These are phyloP conservation scores for Nothura maculosa DNA, from an alignment of 2,797 vertebrate species.

Conservation along the genomic window DNA sequence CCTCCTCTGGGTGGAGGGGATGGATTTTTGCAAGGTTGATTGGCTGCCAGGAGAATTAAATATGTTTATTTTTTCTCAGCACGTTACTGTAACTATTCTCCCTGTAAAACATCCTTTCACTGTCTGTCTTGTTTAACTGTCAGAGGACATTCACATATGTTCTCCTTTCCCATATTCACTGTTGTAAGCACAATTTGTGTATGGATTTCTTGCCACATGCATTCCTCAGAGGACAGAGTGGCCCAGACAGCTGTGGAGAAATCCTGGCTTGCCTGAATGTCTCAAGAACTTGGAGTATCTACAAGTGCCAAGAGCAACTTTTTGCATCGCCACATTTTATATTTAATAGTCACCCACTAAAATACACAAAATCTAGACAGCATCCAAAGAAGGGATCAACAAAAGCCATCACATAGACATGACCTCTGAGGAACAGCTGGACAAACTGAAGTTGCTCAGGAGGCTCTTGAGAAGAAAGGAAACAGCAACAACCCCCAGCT, in stretches of 20 bases:
- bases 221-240: slow-evolving; percentile 15
- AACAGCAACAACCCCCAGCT: neutral
- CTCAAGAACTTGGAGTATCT: neutral
- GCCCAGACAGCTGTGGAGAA: slow-evolving; percentile 40
- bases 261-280: neutral
- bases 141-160: slow-evolving; percentile 7
- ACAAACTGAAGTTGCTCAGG: neutral
- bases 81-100: neutral
- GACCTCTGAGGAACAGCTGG: neutral
- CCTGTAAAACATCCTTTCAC: slow-evolving; percentile 9
- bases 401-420: neutral
- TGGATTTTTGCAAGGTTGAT: slow-evolving; percentile 4
- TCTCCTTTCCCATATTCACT: neutral
- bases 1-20: neutral
- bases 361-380: neutral
- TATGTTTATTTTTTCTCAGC: neutral
- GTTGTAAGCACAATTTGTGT: neutral
- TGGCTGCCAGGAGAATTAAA: slow-evolving; percentile 12
- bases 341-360: neutral
- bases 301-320: slow-evolving; percentile 4
- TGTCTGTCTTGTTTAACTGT: slow-evolving; percentile 18
- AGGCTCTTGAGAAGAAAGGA: neutral
- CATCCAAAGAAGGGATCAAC: neutral
- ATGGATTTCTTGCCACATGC: neutral
- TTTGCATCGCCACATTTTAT: neutral